Evolutionary conservation across 2,888 invertebrate genomes (phyloP).

Genomic region (Hoplodrina ambigua): DNA sequence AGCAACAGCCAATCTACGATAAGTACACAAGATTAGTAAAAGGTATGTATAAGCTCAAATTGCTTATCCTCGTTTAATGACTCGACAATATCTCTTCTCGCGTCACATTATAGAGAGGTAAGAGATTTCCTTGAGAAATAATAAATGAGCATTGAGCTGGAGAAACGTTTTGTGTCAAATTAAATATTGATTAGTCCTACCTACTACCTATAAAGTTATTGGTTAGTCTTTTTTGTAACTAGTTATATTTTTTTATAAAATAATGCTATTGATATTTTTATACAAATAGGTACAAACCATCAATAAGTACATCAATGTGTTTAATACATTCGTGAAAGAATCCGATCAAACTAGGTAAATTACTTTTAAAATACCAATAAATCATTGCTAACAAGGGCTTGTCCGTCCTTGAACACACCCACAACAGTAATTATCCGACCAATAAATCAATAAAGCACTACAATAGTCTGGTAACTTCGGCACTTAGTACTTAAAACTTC

Average conservation of each 20-base stretch:
- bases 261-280: no score
- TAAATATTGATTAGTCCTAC: no score
- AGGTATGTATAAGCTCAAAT: neutral
- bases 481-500: constrained; percentile 36
- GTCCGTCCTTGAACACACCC: neutral
- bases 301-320: no score
- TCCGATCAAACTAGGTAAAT: neutral
- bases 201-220: no score
- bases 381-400: neutral
- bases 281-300: no score
- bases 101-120: no score
- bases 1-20: neutral
- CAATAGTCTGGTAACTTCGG: constrained; percentile 31
- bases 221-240: no score
- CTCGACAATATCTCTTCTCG: neutral
- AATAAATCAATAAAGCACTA: constrained; percentile 43
- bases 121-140: no score
- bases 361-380: constrained; percentile 14
- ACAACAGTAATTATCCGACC: constrained; percentile 14
- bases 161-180: no score
- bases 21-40: neutral
- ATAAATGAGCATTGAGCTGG: no score
- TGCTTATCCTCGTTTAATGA: neutral
- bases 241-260: no score
- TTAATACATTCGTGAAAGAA: neutral